Percentiles rank a stretch among this genome's conserved stretches.
Evolutionary conservation across 2,888 invertebrate genomes (phyloP).

Genomic region (Drosophila paramelanica): DNA sequence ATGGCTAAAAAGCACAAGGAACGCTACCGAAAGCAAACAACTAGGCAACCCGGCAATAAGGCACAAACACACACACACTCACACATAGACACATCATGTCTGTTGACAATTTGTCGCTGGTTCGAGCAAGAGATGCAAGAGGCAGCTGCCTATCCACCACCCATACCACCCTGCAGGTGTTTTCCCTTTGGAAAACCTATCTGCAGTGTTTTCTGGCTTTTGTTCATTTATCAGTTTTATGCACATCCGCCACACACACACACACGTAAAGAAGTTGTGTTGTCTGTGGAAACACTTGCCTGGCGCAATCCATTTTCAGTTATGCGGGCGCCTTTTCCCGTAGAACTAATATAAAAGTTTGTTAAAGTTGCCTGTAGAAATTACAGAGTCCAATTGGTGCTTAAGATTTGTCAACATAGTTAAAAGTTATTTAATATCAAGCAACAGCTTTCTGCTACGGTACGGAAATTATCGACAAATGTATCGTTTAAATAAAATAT

Average conservation of each 20-base stretch:
- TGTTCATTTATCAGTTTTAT: slow-evolving; percentile 11
- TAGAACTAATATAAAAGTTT: slow-evolving; percentile 25
- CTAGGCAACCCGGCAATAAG: slow-evolving; percentile 1
- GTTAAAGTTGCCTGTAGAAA: neutral
- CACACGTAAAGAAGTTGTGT: neutral
- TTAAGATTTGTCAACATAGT: slow-evolving; percentile 1
- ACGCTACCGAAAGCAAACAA: slow-evolving; percentile 48
- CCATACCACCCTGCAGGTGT: slow-evolving; percentile 24
- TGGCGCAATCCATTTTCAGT: slow-evolving; percentile 24
- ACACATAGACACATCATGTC: slow-evolving; percentile 8
- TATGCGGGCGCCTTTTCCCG: slow-evolving; percentile 24
- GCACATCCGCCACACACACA: neutral
- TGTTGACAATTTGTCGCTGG: slow-evolving; percentile 56
- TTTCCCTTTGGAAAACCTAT: slow-evolving; percentile 2
- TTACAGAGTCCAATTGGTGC: neutral
- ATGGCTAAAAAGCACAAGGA: slow-evolving; percentile 50
- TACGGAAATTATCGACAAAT: neutral
- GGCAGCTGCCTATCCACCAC: neutral
- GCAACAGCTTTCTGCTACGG: neutral
- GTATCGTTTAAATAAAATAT: neutral
- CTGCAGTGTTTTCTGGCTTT: slow-evolving; percentile 31
- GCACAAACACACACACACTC: neutral
- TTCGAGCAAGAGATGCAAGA: slow-evolving; percentile 27
- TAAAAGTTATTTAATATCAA: neutral
- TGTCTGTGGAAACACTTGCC: slow-evolving; percentile 12